Percentiles rank a stretch among this genome's conserved stretches.
phyloP scores from a whole-genome alignment of 2,797 vertebrate species.

The Poeciliopsis presidionis region DNA sequence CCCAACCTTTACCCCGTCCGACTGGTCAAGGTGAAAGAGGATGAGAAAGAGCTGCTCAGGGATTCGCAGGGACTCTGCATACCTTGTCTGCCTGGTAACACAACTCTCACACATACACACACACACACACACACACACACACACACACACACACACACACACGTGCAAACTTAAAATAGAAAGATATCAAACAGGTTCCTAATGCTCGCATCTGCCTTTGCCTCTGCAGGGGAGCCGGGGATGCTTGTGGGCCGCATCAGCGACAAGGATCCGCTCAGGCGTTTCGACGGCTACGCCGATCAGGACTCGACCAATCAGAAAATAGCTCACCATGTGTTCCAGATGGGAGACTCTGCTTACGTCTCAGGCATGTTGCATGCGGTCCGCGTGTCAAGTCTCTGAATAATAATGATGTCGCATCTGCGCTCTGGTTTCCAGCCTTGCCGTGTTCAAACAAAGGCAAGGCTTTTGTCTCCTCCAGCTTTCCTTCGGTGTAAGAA shows the following conservation, averaged over 20 bases:
- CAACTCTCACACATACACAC: not conserved
- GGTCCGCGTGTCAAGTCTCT: not conserved
- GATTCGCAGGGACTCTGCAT: conserved; percentile 84
- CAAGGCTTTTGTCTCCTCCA: no score
- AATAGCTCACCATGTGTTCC: conserved; percentile 83
- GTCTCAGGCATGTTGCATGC: conserved; percentile 78
- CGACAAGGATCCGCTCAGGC: conserved; percentile 83
- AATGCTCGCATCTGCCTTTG: not conserved
- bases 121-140: not conserved
- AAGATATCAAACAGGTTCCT: not conserved
- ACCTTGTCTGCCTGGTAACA: conserved; percentile 84
- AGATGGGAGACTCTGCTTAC: conserved; percentile 86
- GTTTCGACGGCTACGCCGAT: conserved; percentile 87
- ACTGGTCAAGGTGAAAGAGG: conserved; percentile 84
- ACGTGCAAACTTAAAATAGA: not conserved
- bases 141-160: not conserved
- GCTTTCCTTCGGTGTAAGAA: not conserved
- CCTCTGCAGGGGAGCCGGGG: conserved; percentile 83
- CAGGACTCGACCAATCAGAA: conserved; percentile 83
- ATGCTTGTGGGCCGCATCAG: conserved; percentile 86
- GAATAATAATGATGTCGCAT: not conserved
- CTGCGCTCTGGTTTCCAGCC: not conserved
- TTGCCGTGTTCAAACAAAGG: not conserved
- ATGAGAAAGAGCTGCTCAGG: conserved; percentile 83
- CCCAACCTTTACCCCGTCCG: conserved; percentile 86